Evolutionary conservation across 2,888 invertebrate genomes (phyloP).

Genomic region (Sesia bembeciformis): DNA sequence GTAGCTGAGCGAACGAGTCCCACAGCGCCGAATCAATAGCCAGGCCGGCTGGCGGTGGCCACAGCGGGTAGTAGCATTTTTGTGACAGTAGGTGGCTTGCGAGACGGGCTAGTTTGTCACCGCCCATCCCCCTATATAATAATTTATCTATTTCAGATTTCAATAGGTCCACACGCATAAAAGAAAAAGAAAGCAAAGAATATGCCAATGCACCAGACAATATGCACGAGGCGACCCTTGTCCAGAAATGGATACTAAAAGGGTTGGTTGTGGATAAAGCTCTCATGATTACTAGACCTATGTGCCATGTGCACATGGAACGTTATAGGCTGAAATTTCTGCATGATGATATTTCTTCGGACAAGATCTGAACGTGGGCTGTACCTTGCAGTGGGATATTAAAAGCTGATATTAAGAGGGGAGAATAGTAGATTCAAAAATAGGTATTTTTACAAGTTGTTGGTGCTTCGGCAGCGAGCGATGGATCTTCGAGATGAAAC

Average conservation of each 20-base stretch:
- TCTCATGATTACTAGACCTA: too few species aligned
- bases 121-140: slow-evolving; percentile 35
- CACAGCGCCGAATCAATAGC: slow-evolving; percentile 83
- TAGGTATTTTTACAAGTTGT: slow-evolving; percentile 1
- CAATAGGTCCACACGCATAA: too few species aligned
- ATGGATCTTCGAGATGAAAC: too few species aligned
- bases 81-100: slow-evolving; percentile 84
- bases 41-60: slow-evolving; percentile 77
- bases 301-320: too few species aligned
- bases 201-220: too few species aligned
- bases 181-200: too few species aligned
- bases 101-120: slow-evolving; percentile 84
- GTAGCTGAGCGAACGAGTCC: slow-evolving; percentile 81
- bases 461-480: neutral
- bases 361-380: slow-evolving; percentile 78
- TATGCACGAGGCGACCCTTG: too few species aligned
- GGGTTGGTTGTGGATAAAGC: too few species aligned
- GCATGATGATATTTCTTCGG: slow-evolving; percentile 85
- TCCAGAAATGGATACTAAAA: too few species aligned
- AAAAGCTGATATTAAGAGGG: too few species aligned
- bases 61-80: slow-evolving; percentile 86
- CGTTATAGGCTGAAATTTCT: slow-evolving; percentile 30
- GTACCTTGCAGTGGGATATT: too few species aligned
- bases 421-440: neutral
- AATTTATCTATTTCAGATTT: neutral